These are phyloP conservation scores for Pachypsylla venusta DNA, from an alignment of 1,140 invertebrate species.

Conservation along the genomic window DNA sequence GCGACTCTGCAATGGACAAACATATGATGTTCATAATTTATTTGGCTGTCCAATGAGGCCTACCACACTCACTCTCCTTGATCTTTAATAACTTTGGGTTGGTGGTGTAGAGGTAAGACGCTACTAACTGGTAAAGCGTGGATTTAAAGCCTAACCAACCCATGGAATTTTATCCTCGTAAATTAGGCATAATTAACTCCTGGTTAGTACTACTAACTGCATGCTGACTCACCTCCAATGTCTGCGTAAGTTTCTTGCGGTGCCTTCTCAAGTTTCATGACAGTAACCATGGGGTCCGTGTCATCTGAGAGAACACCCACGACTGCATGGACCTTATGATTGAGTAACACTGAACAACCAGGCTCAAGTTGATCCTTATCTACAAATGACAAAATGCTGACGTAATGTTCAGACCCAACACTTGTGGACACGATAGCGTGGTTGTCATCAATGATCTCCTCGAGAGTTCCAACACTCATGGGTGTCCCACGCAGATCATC, in stretches of 20 bases:
- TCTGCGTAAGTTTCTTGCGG: constrained; percentile 99
- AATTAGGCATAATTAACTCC: no score
- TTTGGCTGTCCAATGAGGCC: no score
- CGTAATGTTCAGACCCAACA: constrained; percentile 98
- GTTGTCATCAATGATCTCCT: constrained; percentile 99
- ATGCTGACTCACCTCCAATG: constrained; percentile 80
- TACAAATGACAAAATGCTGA: constrained; percentile 97
- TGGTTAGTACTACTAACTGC: no score
- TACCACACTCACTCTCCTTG: no score
- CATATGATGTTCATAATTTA: no score
- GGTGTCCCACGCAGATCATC: constrained; percentile 97
- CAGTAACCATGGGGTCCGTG: constrained; percentile 99
- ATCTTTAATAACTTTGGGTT: no score
- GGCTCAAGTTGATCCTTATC: constrained; percentile 99
- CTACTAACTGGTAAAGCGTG: no score
- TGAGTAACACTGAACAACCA: constrained; percentile 94
- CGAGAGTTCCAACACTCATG: constrained; percentile 98
- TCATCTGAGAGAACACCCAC: constrained; percentile 97
- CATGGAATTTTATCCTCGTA: no score
- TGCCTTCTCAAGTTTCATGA: constrained; percentile 99
- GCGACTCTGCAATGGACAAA: no score
- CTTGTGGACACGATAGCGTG: constrained; percentile 99
- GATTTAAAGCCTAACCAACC: no score
- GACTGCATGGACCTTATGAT: constrained; percentile 99
- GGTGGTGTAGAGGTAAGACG: no score